Evolutionary conservation across 30 jellyfish, hydroid and myxozoan genomes (phyloP), one percentile per base, ranked within the genome.

Genomic region (Aurelia aurita complex sp. Pacific): DNA sequence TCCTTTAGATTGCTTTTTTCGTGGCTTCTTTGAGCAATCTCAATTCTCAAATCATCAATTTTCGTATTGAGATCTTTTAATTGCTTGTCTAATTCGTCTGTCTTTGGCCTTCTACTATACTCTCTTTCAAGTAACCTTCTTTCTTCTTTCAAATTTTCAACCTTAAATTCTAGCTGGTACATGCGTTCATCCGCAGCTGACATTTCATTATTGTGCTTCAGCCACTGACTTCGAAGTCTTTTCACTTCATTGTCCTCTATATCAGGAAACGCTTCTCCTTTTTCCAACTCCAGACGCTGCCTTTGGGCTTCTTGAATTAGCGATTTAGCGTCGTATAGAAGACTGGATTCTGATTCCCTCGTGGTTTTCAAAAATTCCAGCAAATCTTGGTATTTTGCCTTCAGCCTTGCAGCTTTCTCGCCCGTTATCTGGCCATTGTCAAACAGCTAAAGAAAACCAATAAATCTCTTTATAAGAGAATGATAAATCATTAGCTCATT

Each of bases 181-280:
- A 88, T 59, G 51, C 97, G 79, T 52, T 94, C 98, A 29, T 84
- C 92, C 7, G 97, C 57, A 18, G 98, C 97, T 2, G 90, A 46
- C 32, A 83, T 50, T 55, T 94, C 98, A 84, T 94, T 94, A 7
- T 82, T 35, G 66, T 88, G 93, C 73, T 84, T 88, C 33, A 94
- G 77, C 86, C 90, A 85, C 2, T 79, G 94, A 53, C 74, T 77
- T 67, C 98, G 64, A 5, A 94, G 74, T 59, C 89, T 87, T 73
- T 88, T 94, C 17, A 83, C 96, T 36, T 94, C 98, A 88, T 80
- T 94, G 82, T 94, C 98, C 35, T 88, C 98, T 77, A 72, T 95
- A 54, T 90, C 85, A 52, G 97, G 97, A 80, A 88, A 94, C 9
- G 88, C 81, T 73, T 94, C 98, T 3, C 98, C 96, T 50, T 85